These are phyloP conservation scores for Drosophila nr. fundita DNA, from an alignment of 2,888 invertebrate genomes.

Conservation along the genomic window DNA sequence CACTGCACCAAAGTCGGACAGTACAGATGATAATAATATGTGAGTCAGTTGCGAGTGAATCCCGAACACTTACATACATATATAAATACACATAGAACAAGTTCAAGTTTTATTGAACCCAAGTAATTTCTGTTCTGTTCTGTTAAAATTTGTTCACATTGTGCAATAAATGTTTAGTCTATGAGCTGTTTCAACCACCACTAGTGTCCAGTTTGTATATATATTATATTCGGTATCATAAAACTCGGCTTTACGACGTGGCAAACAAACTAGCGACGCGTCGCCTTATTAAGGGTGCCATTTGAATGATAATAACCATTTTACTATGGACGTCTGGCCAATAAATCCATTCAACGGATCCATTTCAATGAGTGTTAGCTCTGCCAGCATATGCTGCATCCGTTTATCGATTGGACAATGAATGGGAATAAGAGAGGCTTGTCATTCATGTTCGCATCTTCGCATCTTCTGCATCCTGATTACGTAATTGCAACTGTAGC, in stretches of 20 bases:
- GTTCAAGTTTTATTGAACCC: conserved; percentile 75
- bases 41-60: conserved; percentile 22
- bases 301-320: conserved; percentile 72
- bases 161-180: conserved; percentile 68
- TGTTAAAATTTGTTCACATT: conserved; percentile 52
- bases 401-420: conserved; percentile 57
- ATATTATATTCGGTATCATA: conserved; percentile 40
- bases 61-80: not conserved
- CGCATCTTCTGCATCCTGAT: conserved; percentile 45
- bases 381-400: conserved; percentile 37
- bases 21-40: conserved; percentile 59
- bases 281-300: conserved; percentile 44
- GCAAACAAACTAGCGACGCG: conserved; percentile 48
- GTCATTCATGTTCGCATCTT: conserved; percentile 1
- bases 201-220: not conserved
- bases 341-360: conserved; percentile 54
- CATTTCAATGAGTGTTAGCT: not conserved
- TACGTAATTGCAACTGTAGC: conserved; percentile 76
- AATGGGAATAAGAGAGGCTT: conserved; percentile 6
- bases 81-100: conserved; percentile 31
- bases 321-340: conserved; percentile 65
- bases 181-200: conserved; percentile 51
- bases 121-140: conserved; percentile 2
- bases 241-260: conserved; percentile 62
- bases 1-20: conserved; percentile 59